A percentile compares a stretch with the other conserved stretches of the same genome.
Evolutionary conservation across 2,113 vertebrate species (phyloP).

Genomic region (Rostratula benghalensis): DNA sequence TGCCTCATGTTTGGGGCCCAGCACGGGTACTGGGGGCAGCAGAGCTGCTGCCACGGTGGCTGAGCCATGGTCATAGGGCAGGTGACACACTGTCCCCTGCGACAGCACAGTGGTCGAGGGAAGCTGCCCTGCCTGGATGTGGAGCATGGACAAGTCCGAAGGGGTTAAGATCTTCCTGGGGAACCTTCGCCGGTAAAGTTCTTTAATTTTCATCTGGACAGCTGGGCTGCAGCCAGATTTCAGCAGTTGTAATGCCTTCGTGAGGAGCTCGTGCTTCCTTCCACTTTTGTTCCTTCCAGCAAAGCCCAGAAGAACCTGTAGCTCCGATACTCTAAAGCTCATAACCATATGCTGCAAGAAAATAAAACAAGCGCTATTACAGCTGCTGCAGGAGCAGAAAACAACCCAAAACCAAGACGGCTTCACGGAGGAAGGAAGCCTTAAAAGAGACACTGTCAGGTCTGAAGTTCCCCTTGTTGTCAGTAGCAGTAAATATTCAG

Average conservation of each 20-base stretch:
- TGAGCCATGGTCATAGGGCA: conserved; percentile 29
- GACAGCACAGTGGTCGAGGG: conserved; percentile 45
- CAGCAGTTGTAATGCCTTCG: conserved; percentile 71
- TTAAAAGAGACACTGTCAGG: not conserved
- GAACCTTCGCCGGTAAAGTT: conserved; percentile 75
- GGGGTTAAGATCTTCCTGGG: conserved; percentile 71
- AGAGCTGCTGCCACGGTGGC: conserved; percentile 18
- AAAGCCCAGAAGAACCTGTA: conserved; percentile 78
- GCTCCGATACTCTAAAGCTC: conserved; percentile 78
- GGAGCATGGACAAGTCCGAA: conserved; percentile 70
- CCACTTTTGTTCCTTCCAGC: conserved; percentile 77
- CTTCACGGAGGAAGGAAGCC: not conserved
- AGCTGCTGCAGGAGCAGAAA: accelerated
- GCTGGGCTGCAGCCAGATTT: conserved; percentile 70
- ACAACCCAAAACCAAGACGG: accelerated
- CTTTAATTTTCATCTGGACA: conserved; percentile 79
- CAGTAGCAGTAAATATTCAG: not conserved
- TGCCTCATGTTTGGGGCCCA: conserved; percentile 70
- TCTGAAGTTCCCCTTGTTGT: not conserved
- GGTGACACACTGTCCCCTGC: not conserved
- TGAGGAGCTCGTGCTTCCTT: conserved; percentile 74
- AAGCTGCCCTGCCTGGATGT: conserved; percentile 58
- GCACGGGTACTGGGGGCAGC: conserved; percentile 56
- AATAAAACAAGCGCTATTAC: not conserved
- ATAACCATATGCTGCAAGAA: conserved; percentile 75